Evolutionary conservation across 2,888 invertebrate genomes (phyloP), one percentile per base, ranked within the genome.

Genomic region (Hermodice carunculata): DNA sequence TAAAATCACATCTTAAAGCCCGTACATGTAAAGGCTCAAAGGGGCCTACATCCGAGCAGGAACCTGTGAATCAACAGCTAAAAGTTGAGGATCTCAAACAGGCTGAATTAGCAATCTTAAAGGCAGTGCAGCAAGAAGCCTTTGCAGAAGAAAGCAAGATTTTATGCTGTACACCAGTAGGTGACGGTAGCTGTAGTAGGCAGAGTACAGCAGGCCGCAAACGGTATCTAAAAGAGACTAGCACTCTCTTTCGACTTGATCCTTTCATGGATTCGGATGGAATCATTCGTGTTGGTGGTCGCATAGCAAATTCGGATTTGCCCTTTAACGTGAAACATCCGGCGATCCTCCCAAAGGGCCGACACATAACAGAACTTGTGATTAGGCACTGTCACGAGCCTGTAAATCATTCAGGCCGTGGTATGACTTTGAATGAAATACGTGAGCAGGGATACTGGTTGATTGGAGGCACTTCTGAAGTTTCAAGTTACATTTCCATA

Each of bases 301-400:
- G 60, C n/a, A 17, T 49, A 5, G 17, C 37, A 22, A 24, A 11
- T 37, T 17, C 37, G 6, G 22, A n/a, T 22, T 19, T 56, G 3
- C 37, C 60, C n/a, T 17, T 14, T 19, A 24, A 51, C n/a, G n/a
- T 51, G 6, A 51, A 34, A 19, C 51, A 51, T 19, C 60, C 60
- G 19, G 42, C 37, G 8, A 51, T 60, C 19, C 28, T 37, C 2
- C 60, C 42, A 24, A 34, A 22, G n/a, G 14, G 6, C 11, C 31
- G 37, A 24, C 40, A 53, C 26, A 5, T 64, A 14, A 61, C 61
- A 2, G 24, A 43, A 14, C 37, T 53, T 19, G 3, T 61, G 1
- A 32, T 74, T 6, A 17, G 63, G n/a, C 65, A 76, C 59, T 72
- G 51, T 64, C 74, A 73, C 42, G 65, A 73, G n/a, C 56, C 32